phyloP scores from a whole-genome alignment of 2,797 vertebrate genomes.

The Octomys mimax region DNA sequence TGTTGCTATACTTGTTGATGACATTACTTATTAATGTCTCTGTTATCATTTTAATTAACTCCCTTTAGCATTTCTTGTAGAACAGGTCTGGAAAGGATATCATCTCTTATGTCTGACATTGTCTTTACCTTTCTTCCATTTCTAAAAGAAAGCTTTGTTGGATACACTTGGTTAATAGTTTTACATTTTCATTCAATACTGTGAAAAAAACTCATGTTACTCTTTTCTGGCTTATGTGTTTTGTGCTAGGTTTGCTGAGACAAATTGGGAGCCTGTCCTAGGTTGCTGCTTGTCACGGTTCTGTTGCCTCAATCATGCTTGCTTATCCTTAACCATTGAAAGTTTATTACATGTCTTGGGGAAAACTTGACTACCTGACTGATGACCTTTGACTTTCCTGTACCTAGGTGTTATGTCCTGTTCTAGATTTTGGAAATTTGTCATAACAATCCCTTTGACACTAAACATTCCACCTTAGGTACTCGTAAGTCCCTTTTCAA shows the following conservation, averaged over 20 bases:
- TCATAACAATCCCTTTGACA: neutral
- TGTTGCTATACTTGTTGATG: neutral
- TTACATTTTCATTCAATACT: neutral
- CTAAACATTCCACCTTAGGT: neutral
- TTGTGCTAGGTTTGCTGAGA: neutral
- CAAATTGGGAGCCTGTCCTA: neutral
- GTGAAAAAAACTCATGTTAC: neutral
- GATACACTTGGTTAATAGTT: neutral
- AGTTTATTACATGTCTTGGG: neutral
- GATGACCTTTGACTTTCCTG: neutral
- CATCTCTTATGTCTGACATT: neutral
- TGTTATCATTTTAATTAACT: neutral
- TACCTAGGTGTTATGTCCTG: neutral
- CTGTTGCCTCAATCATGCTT: too few species aligned
- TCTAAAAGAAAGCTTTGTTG: neutral
- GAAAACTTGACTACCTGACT: too few species aligned
- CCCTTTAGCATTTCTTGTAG: neutral
- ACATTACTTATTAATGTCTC: neutral
- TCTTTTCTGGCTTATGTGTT: too few species aligned
- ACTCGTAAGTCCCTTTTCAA: neutral
- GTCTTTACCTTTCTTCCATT: neutral
- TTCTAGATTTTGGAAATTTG: neutral
- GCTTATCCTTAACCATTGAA: too few species aligned
- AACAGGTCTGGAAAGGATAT: neutral
- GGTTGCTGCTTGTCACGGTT: neutral